These are phyloP conservation scores for Cataglyphis altisquamis DNA, from an alignment of 2,888 invertebrate species.

Conservation along the genomic window DNA sequence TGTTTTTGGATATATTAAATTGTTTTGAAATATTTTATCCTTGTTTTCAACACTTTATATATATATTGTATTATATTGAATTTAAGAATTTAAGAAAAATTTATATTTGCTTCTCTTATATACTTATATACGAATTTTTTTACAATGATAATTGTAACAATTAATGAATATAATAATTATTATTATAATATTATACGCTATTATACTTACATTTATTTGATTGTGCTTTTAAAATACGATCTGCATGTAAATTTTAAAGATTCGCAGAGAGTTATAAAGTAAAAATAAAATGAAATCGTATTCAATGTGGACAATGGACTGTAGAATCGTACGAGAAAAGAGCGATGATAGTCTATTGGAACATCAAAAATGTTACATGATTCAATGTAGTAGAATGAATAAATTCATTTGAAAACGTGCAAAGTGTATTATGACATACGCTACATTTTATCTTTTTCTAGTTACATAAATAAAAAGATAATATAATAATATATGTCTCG, in stretches of 20 bases:
- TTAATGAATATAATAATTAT: not conserved
- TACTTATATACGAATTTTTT: not conserved
- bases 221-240: not conserved
- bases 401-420: not conserved
- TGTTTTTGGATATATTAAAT: too few relatives aligned
- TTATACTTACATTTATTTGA: not conserved
- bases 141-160: not conserved
- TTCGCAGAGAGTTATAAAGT: not conserved
- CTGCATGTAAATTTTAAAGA: not conserved
- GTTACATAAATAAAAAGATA: not conserved
- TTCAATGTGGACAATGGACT: conserved; percentile 8
- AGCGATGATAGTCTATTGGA: not conserved
- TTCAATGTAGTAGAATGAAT: not conserved
- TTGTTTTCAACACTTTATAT: too few relatives aligned
- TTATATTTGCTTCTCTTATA: not conserved
- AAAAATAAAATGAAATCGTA: conserved; percentile 1
- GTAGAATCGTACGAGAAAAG: not conserved
- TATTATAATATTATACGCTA: not conserved
- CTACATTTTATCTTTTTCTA: not conserved
- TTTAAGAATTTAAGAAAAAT: not conserved
- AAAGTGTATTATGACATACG: not conserved
- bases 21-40: too few relatives aligned
- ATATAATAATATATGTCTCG: not conserved
- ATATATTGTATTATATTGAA: not conserved
- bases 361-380: not conserved